Percentiles rank a stretch among this genome's conserved stretches.
These are phyloP conservation scores for Pseudococcus jackbeardsleyi DNA, from an alignment of 2,888 invertebrate species.

Conservation along the genomic window DNA sequence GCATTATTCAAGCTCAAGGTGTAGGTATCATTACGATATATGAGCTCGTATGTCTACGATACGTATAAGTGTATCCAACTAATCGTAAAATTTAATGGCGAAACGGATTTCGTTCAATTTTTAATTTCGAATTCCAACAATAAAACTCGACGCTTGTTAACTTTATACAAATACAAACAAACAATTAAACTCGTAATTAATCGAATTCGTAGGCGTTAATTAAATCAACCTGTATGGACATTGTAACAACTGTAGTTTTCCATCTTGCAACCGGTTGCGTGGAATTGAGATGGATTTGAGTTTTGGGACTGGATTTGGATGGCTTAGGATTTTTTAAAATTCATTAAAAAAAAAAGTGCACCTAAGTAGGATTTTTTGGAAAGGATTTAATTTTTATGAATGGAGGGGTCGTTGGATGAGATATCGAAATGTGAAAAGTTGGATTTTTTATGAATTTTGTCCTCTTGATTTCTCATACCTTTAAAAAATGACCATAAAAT, in stretches of 20 bases:
- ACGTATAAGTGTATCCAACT: not conserved
- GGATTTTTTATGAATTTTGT: too few species aligned
- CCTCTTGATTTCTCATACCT: too few species aligned
- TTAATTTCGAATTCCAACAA: not conserved
- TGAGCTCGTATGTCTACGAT: not conserved
- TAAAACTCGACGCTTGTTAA: conserved; percentile 12
- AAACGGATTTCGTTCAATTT: conserved; percentile 22
- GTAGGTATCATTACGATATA: not conserved
- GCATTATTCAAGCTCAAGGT: not conserved
- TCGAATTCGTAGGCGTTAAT: not conserved
- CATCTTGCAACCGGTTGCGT: too few species aligned
- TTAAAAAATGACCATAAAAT: too few species aligned
- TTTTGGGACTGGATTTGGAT: too few species aligned
- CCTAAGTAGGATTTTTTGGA: too few species aligned
- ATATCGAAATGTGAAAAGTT: too few species aligned
- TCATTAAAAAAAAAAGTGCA: too few species aligned
- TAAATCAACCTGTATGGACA: not conserved
- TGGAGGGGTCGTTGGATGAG: too few species aligned
- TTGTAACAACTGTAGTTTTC: not conserved
- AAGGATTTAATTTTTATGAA: too few species aligned
- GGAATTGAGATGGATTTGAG: too few species aligned
- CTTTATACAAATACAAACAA: conserved; percentile 16
- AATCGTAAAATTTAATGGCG: conserved; percentile 36
- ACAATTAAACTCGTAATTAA: conserved; percentile 13
- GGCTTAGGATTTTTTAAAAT: too few species aligned